phyloP scores from a whole-genome alignment of 2,888 invertebrate species.

The Beris morrisii region DNA sequence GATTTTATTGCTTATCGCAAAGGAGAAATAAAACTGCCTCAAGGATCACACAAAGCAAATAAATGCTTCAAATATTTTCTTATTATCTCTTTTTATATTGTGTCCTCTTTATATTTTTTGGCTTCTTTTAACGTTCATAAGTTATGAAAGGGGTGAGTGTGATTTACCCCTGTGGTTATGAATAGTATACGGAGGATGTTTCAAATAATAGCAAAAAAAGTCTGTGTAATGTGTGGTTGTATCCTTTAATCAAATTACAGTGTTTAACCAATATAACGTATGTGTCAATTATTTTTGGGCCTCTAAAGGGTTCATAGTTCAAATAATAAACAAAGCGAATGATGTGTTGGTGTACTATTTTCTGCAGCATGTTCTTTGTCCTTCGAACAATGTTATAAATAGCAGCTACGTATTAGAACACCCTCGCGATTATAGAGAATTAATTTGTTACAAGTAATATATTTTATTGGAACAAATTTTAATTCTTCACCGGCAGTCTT shows the following conservation, averaged over 20 bases:
- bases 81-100: not conserved
- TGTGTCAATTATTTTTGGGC: constrained; percentile 29
- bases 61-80: constrained; percentile 12
- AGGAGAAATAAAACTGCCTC: constrained; percentile 27
- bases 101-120: constrained; percentile 6
- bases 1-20: constrained; percentile 50
- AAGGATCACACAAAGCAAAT: not conserved
- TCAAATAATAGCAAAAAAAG: constrained; percentile 2
- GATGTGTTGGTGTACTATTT: not conserved
- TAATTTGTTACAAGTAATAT: too few species aligned
- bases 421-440: too few species aligned
- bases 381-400: too few species aligned
- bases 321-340: not conserved
- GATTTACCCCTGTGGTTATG: constrained; percentile 14
- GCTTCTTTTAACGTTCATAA: not conserved
- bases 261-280: constrained; percentile 23
- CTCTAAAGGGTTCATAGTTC: constrained; percentile 18
- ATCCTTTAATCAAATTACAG: constrained; percentile 33
- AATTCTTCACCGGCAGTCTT: too few species aligned
- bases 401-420: too few species aligned
- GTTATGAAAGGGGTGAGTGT: constrained; percentile 1
- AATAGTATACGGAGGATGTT: not conserved
- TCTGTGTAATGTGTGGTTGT: constrained; percentile 11
- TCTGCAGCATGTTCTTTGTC: too few species aligned
- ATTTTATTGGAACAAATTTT: too few species aligned